Conservation (phyloP, 2,888 invertebrate genomes). For the Epinotia ramella region DNA sequence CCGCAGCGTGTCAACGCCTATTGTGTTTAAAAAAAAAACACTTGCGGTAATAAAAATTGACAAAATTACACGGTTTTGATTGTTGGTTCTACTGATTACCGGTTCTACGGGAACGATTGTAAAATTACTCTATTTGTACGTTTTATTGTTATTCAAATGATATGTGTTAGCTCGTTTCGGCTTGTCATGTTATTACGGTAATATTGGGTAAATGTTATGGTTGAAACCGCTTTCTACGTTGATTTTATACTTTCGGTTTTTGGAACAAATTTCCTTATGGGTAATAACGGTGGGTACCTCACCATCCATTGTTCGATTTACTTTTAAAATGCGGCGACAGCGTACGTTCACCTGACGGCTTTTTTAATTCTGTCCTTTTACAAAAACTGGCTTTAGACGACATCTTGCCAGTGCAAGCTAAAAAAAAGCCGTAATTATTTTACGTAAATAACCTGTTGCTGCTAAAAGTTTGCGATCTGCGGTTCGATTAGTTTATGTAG, state of each 20-base stretch:
- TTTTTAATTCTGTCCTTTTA: constrained; percentile 52
- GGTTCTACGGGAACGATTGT: constrained; percentile 75
- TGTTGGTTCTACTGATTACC: constrained; percentile 81
- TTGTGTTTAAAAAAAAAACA: constrained; percentile 69
- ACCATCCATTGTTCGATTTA: constrained; percentile 20
- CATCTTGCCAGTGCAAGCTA: constrained; percentile 49
- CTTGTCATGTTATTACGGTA: constrained; percentile 76
- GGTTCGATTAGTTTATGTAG: no score
- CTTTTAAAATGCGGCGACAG: constrained; percentile 12
- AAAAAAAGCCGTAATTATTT: no score
- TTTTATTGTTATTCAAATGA: constrained; percentile 75
- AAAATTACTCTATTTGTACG: constrained; percentile 80
- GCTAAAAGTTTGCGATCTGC: no score
- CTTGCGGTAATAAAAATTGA: constrained; percentile 79
- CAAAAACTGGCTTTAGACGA: constrained; percentile 54
- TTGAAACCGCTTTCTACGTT: constrained; percentile 53
- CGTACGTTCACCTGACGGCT: constrained; percentile 13
- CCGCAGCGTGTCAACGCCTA: constrained; percentile 82
- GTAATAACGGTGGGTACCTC: constrained; percentile 15
- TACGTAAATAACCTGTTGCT: no score
- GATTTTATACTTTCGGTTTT: constrained; percentile 40
- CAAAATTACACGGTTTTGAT: constrained; percentile 79
- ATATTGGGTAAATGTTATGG: constrained; percentile 66
- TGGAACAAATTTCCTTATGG: constrained; percentile 9
- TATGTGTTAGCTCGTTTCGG: constrained; percentile 74